Percentiles rank a stretch among this genome's conserved stretches.
Evolutionary conservation across 2,113 vertebrate species (phyloP).

Genomic region (Monopterus albus): DNA sequence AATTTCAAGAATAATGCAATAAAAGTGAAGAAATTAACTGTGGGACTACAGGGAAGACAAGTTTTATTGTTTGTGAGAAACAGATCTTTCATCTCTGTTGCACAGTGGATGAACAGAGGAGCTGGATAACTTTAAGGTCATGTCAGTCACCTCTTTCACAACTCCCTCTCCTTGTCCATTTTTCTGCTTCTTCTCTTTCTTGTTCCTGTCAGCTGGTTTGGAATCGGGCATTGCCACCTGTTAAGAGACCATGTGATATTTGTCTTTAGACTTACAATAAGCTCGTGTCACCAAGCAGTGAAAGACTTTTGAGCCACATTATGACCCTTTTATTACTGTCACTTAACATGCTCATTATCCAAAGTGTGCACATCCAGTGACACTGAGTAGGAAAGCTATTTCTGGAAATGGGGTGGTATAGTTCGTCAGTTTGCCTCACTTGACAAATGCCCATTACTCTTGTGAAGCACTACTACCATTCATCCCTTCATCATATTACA

Average conservation of each 20-base stretch:
- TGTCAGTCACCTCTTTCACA: constrained; percentile 73
- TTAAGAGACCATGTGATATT: no score
- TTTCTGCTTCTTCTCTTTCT: constrained; percentile 71
- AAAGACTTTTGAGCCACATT: neutral
- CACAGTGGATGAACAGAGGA: neutral
- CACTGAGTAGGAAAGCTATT: constrained; percentile 43
- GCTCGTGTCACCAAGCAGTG: neutral
- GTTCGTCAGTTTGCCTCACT: constrained; percentile 1
- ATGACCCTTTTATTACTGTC: neutral
- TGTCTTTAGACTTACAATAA: neutral
- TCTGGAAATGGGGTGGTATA: constrained; percentile 29
- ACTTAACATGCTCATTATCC: neutral
- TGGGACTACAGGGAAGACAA: neutral
- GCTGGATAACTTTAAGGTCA: neutral
- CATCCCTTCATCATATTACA: neutral
- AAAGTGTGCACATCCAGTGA: neutral
- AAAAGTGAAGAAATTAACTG: neutral
- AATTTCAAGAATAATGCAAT: neutral
- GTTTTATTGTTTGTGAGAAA: neutral
- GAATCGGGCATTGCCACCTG: constrained; percentile 31
- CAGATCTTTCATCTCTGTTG: neutral
- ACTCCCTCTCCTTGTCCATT: constrained; percentile 47
- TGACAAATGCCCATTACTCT: constrained; percentile 22
- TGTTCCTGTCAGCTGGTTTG: constrained; percentile 61
- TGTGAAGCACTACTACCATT: neutral